Evolutionary conservation across 2,797 vertebrate genomes (phyloP), one percentile per base, ranked within the genome.

Genomic region (Kryptopterus vitreolus): DNA sequence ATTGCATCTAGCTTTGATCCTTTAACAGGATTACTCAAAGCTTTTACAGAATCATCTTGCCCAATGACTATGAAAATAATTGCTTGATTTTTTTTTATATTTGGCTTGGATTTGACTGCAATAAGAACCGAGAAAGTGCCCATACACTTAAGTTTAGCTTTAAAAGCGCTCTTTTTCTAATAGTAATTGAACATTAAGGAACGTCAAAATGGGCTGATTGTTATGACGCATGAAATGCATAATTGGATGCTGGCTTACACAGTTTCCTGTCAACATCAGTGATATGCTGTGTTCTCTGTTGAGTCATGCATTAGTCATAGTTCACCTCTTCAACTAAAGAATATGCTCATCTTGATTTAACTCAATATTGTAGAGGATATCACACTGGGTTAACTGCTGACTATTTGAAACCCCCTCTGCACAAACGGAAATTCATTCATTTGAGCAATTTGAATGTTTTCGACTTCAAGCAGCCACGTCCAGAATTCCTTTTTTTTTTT

Each of bases 181-280:
- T n/a, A n/a, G n/a, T n/a, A n/a, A n/a, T n/a, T n/a, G n/a, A n/a
- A n/a, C n/a, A n/a, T n/a, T n/a, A 33, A 53, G 12, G 6, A 59
- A 24, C 12, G n/a, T 29, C 5, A 35, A 52, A 52, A 16, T 78
- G 57, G 72, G 61, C 7, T 74, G 61, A 63, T 16, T 50, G 22
- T 22, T 73, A 48, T 83, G 61, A 72, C 46, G 18, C 59, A 79
- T 53, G 18, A 81, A 33, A 68, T 66, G 31, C 66, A 8, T 81
- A 76, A 87, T 85, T 87, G 85, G 26, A 70, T 73, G 82, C 84
- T 71, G 58, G 77, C 82, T 87, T 62, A 55, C 53, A 50, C 58
- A 2, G 11, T 46, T 83, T 50, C 35, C 63, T 75, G 53, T 77
- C 22, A 77, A 62, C 77, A 62, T 65, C 72, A 81, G 24, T 74